Conservation (phyloP, 2,113 vertebrate genomes). For the Actenoides lindsayi region DNA sequence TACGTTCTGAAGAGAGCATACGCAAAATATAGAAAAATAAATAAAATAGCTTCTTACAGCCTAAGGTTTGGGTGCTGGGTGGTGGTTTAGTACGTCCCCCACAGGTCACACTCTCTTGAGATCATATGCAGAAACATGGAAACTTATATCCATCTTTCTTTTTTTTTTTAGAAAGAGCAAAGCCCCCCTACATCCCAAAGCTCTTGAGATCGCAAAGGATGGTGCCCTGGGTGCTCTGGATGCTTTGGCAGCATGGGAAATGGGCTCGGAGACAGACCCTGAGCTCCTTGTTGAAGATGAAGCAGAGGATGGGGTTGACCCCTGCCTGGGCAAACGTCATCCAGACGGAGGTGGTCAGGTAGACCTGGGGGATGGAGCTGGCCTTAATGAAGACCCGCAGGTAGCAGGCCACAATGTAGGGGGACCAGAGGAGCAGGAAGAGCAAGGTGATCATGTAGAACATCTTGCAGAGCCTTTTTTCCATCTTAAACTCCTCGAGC, state of each 20-base stretch:
- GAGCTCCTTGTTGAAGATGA: slow-evolving; percentile 94
- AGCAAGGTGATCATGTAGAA: slow-evolving; percentile 95
- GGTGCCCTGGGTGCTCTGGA: slow-evolving; percentile 87
- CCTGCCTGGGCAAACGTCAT: slow-evolving; percentile 95
- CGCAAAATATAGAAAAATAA: slow-evolving; percentile 70
- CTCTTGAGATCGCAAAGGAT: slow-evolving; percentile 87
- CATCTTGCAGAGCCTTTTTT: slow-evolving; percentile 96
- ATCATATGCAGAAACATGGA: slow-evolving; percentile 55
- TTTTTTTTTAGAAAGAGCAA: slow-evolving; percentile 4
- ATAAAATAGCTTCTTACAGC: slow-evolving; percentile 69
- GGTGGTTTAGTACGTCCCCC: slow-evolving; percentile 45
- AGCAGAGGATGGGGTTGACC: slow-evolving; percentile 93
- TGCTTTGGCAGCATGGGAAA: slow-evolving; percentile 88
- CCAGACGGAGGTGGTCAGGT: slow-evolving; percentile 93
- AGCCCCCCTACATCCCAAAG: slow-evolving; percentile 64
- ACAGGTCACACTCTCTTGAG: slow-evolving; percentile 42
- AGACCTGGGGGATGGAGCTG: slow-evolving; percentile 86
- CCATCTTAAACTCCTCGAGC: slow-evolving; percentile 95
- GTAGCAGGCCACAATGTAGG: slow-evolving; percentile 94
- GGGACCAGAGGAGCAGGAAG: slow-evolving; percentile 93
- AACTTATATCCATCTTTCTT: slow-evolving; percentile 39
- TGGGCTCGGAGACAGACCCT: slow-evolving; percentile 88
- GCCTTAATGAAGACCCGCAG: slow-evolving; percentile 89
- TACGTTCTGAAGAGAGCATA: slow-evolving; percentile 67
- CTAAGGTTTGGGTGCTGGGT: slow-evolving; percentile 58